Evolutionary conservation across 2,888 invertebrate species (phyloP).

Genomic region (Drosophila suboccidentalis): DNA sequence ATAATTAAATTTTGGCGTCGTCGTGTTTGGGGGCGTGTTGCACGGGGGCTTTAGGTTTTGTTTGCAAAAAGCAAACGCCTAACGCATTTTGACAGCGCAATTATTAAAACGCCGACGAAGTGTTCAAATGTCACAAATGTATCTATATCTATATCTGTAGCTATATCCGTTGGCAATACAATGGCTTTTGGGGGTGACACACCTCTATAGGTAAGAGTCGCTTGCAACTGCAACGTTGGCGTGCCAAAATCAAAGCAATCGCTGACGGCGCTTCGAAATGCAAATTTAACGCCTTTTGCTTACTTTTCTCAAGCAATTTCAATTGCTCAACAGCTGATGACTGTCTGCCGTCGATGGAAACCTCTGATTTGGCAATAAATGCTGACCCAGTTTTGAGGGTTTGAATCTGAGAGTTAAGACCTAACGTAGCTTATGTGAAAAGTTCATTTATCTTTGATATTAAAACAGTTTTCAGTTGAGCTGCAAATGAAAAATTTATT

Average conservation of each 20-base stretch:
- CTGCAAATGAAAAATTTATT: background rate
- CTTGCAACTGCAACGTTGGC: constrained; percentile 38
- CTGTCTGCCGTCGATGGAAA: constrained; percentile 26
- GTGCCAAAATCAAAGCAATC: constrained; percentile 49
- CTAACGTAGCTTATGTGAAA: background rate
- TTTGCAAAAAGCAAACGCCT: constrained; percentile 47
- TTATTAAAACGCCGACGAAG: constrained; percentile 69
- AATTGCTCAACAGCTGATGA: constrained; percentile 30
- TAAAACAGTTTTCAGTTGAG: background rate
- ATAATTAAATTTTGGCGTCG: constrained; percentile 70
- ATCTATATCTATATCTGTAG: constrained; percentile 21
- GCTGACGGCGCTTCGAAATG: constrained; percentile 60
- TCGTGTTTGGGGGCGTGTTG: constrained; percentile 6
- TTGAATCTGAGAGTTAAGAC: constrained; percentile 3
- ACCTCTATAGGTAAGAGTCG: constrained; percentile 29
- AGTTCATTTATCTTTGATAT: background rate
- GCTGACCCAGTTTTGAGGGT: constrained; percentile 23
- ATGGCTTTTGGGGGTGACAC: constrained; percentile 30
- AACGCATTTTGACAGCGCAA: constrained; percentile 73
- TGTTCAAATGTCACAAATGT: constrained; percentile 54
- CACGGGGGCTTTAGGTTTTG: constrained; percentile 1
- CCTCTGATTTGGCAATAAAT: constrained; percentile 41
- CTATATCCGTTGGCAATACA: constrained; percentile 18
- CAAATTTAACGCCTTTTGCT: constrained; percentile 49
- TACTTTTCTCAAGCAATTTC: constrained; percentile 13